A percentile compares a stretch with the other conserved stretches of the same genome.
Evolutionary conservation across 2,888 invertebrate species (phyloP).

Genomic region (Macrophya alboannulata): DNA sequence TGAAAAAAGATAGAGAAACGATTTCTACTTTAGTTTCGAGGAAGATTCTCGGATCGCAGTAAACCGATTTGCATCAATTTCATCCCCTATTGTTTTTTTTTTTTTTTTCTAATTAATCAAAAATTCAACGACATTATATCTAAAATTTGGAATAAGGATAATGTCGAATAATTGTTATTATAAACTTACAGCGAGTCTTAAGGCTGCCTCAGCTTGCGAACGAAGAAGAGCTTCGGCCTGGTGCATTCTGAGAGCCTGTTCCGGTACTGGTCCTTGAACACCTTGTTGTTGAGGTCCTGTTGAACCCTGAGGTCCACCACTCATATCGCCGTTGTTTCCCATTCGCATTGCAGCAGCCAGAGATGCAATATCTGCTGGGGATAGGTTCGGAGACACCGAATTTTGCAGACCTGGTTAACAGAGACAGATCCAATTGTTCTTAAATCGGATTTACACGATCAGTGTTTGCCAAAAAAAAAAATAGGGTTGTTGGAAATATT

Average conservation of each 20-base stretch:
- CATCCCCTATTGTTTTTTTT: too few species aligned
- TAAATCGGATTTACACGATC: neutral
- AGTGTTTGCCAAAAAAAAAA: too few species aligned
- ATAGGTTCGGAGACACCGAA: conserved; percentile 78
- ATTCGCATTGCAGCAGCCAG: conserved; percentile 79
- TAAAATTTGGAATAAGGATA: too few species aligned
- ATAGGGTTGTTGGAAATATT: too few species aligned
- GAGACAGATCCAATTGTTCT: neutral
- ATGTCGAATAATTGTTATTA: neutral
- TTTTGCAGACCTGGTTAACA: conserved; percentile 75
- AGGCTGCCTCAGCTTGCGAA: conserved; percentile 92
- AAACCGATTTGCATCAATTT: neutral
- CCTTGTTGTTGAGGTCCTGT: conserved; percentile 76
- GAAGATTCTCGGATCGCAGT: neutral
- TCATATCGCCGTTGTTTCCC: conserved; percentile 80
- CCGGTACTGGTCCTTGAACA: conserved; percentile 76
- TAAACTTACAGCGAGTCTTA: conserved; percentile 87
- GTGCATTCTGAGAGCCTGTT: conserved; percentile 85
- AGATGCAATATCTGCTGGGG: conserved; percentile 78
- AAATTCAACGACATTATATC: neutral
- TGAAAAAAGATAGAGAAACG: conserved; percentile 56
- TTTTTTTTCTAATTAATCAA: neutral
- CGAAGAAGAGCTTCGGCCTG: conserved; percentile 91
- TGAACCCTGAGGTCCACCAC: conserved; percentile 76
- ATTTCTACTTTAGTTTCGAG: neutral